A percentile compares a stretch with the other conserved stretches of the same genome.
Evolutionary conservation across 2,113 vertebrate genomes (phyloP).

Genomic region (Daubentonia madagascariensis): DNA sequence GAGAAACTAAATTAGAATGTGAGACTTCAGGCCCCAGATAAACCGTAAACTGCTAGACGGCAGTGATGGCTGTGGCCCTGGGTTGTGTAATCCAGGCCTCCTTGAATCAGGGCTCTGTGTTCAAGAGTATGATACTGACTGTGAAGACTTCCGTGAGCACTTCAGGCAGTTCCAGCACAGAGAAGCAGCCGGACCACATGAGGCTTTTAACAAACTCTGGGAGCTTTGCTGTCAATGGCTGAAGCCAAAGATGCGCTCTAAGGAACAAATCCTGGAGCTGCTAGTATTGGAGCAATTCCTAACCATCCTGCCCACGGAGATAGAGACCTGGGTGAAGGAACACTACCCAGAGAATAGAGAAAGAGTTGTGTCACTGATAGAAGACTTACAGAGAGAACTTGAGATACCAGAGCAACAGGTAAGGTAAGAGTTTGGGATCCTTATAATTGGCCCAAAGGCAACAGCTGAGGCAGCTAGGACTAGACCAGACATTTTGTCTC

Average conservation of each 20-base stretch:
- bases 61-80: slow-evolving; percentile 67
- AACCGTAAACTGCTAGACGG: background rate
- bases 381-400: slow-evolving; percentile 76
- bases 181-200: slow-evolving; percentile 78
- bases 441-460: background rate
- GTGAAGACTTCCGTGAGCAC: slow-evolving; percentile 67
- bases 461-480: background rate
- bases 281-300: slow-evolving; percentile 79
- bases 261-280: slow-evolving; percentile 79
- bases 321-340: slow-evolving; percentile 77
- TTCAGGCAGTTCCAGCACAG: slow-evolving; percentile 78
- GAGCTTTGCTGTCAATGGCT: slow-evolving; percentile 79
- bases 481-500: background rate
- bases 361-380: slow-evolving; percentile 77
- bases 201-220: slow-evolving; percentile 78
- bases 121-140: slow-evolving; percentile 61
- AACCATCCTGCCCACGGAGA: slow-evolving; percentile 72
- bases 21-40: slow-evolving; percentile 11
- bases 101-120: slow-evolving; percentile 71
- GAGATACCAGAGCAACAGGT: slow-evolving; percentile 77
- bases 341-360: slow-evolving; percentile 76
- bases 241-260: slow-evolving; percentile 77
- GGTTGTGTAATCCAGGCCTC: slow-evolving; percentile 73
- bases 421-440: slow-evolving; percentile 41
- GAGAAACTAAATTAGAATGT: slow-evolving; percentile 26